phyloP scores from a whole-genome alignment of 1,140 invertebrate species.

The Nasonia giraulti region DNA sequence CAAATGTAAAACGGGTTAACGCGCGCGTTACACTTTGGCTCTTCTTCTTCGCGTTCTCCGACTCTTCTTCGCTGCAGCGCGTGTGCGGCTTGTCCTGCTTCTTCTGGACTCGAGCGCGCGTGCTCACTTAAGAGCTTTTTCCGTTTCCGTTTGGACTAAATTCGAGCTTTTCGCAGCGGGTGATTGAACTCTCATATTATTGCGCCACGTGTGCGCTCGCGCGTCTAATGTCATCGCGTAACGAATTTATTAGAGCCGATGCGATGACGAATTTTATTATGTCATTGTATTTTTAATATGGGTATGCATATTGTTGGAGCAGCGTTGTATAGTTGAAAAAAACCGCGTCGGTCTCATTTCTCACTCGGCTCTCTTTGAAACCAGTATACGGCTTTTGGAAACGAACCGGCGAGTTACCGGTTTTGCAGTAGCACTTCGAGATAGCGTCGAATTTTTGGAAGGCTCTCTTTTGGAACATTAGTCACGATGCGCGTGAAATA shows the following conservation, averaged over 20 bases:
- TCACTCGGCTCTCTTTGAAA: not conserved
- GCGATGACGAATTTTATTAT: too few species aligned
- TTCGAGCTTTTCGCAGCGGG: not conserved
- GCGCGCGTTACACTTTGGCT: not conserved
- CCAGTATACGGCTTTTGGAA: not conserved
- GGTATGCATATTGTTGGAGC: too few species aligned
- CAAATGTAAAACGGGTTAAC: constrained; percentile 45
- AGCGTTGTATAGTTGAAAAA: too few species aligned
- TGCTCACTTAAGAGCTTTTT: not conserved
- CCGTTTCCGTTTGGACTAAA: constrained; percentile 9
- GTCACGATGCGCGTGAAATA: too few species aligned
- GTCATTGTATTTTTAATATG: too few species aligned
- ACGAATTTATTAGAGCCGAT: too few species aligned
- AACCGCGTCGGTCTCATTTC: not conserved
- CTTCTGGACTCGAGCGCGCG: not conserved
- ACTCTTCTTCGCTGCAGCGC: not conserved
- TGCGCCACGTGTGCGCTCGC: too few species aligned
- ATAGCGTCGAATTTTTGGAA: too few species aligned
- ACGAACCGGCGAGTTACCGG: not conserved
- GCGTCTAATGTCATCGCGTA: too few species aligned
- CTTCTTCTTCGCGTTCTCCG: not conserved
- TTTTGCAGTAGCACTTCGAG: not conserved
- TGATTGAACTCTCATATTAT: not conserved
- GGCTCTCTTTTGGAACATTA: too few species aligned
- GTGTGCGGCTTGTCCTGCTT: not conserved